Percentiles rank a stretch among this genome's conserved stretches.
phyloP scores from a whole-genome alignment of 2,797 vertebrate genomes.

The Anomalospiza imberbis region DNA sequence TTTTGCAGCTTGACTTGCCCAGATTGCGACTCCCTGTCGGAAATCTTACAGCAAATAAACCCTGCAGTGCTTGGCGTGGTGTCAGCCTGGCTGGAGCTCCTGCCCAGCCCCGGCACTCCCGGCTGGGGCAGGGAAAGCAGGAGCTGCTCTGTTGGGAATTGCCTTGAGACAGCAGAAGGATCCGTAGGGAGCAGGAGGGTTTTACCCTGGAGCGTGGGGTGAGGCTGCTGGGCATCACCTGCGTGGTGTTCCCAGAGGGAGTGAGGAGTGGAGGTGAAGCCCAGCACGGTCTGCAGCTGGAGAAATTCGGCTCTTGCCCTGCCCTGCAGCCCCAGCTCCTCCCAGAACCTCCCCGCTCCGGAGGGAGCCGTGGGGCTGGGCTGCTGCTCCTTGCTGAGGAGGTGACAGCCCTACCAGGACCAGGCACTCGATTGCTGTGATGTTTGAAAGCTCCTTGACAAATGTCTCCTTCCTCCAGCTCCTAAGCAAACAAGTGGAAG shows the following conservation, averaged over 20 bases:
- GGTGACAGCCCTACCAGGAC: neutral
- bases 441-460: slow-evolving; percentile 40
- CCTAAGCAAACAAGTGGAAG: slow-evolving; percentile 23
- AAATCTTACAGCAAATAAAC: neutral
- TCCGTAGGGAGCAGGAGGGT: accelerated
- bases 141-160: neutral
- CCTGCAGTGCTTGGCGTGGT: neutral
- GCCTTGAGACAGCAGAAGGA: neutral
- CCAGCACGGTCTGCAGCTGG: neutral
- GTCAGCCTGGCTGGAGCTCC: neutral
- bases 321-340: neutral
- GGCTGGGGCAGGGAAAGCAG: neutral
- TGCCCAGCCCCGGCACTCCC: accelerated
- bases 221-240: neutral
- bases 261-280: neutral
- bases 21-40: neutral
- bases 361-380: neutral
- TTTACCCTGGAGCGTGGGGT: accelerated
- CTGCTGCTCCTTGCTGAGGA: neutral
- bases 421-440: neutral
- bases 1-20: neutral
- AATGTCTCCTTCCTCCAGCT: neutral
- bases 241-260: neutral
- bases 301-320: neutral
- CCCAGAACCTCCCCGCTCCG: accelerated